Conservation (phyloP, 2,797 vertebrate genomes). For the Salarias fasciatus region DNA sequence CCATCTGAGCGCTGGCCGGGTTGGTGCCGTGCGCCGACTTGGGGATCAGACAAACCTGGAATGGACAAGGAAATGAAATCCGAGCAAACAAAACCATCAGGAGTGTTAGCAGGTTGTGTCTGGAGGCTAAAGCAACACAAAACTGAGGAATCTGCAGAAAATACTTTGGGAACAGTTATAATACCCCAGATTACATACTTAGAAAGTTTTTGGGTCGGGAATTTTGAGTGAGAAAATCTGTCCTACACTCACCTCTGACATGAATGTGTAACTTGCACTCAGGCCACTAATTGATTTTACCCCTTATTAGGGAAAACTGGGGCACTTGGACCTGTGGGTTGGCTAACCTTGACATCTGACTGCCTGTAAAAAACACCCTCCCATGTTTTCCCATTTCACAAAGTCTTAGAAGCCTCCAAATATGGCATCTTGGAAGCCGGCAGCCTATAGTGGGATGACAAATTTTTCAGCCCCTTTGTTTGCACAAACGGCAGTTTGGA, state of each 20-base stretch:
- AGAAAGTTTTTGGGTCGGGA: too few relatives aligned
- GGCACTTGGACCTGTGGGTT: conserved; percentile 33
- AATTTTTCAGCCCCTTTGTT: conserved; percentile 62
- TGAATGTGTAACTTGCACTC: conserved; percentile 47
- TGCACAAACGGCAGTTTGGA: conserved; percentile 76
- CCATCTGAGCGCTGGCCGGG: conserved; percentile 99
- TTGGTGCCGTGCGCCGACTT: conserved; percentile 99
- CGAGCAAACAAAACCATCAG: neutral
- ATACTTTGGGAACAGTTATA: too few relatives aligned
- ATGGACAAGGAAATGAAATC: neutral
- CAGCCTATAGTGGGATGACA: conserved; percentile 29
- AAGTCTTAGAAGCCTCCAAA: conserved; percentile 77
- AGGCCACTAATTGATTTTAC: conserved; percentile 61
- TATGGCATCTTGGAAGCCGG: conserved; percentile 75
- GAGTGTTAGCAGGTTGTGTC: neutral
- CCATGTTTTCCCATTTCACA: conserved; percentile 8
- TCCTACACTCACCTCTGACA: neutral
- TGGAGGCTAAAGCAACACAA: neutral
- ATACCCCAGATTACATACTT: too few relatives aligned
- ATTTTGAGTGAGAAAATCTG: neutral
- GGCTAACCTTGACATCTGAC: conserved; percentile 39
- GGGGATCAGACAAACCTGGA: conserved; percentile 96
- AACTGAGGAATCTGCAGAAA: too few relatives aligned
- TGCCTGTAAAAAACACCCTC: conserved; percentile 1
- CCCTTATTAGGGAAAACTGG: conserved; percentile 67